Evolutionary conservation across 2,888 invertebrate genomes (phyloP).

Genomic region (Eupeodes latifasciatus): DNA sequence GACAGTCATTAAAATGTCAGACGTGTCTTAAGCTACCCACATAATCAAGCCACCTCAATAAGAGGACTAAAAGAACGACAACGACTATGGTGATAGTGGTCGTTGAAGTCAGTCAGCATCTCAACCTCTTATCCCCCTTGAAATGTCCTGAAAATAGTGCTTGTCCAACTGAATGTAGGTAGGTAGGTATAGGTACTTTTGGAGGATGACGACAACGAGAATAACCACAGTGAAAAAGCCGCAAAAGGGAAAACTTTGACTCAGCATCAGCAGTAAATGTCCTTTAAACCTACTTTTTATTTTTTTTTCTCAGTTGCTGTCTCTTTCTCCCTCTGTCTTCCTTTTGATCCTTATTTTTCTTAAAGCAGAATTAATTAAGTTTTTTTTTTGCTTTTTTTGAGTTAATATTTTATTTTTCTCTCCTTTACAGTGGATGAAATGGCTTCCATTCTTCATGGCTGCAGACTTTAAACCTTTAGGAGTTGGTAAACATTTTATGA

Average conservation of each 20-base stretch:
- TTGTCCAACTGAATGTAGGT: slow-evolving; percentile 44
- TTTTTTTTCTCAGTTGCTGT: too few species aligned
- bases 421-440: slow-evolving; percentile 75
- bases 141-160: slow-evolving; percentile 1
- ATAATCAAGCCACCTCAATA: slow-evolving; percentile 28
- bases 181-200: not conserved
- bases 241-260: slow-evolving; percentile 50
- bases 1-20: slow-evolving; percentile 60
- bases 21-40: slow-evolving; percentile 26
- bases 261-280: slow-evolving; percentile 40
- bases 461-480: slow-evolving; percentile 74
- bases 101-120: not conserved
- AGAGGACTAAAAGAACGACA: slow-evolving; percentile 7
- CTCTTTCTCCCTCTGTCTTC: too few species aligned
- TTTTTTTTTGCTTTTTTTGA: not conserved
- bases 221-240: slow-evolving; percentile 33
- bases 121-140: not conserved
- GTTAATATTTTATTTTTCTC: slow-evolving; percentile 17
- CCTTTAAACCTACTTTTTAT: slow-evolving; percentile 11
- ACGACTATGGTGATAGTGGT: slow-evolving; percentile 4
- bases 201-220: not conserved
- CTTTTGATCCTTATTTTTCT: not conserved
- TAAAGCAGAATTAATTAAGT: slow-evolving; percentile 51
- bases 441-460: slow-evolving; percentile 74
- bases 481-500: slow-evolving; percentile 75